Evolutionary conservation across 2,113 vertebrate genomes (phyloP).

Genomic region (Sander lucioperca): DNA sequence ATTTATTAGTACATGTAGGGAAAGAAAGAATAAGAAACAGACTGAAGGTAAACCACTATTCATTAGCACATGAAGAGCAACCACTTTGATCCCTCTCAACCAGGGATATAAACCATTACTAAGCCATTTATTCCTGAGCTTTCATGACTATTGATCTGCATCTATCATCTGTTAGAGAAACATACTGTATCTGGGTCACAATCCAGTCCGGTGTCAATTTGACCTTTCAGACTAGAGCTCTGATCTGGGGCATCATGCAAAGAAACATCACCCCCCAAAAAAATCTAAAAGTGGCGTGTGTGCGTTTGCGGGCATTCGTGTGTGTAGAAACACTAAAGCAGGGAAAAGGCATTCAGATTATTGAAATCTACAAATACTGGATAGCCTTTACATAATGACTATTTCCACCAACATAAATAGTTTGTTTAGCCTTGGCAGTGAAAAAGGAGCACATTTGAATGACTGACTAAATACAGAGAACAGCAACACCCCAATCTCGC

Average conservation of each 20-base stretch:
- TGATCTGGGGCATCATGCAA: constrained; percentile 3
- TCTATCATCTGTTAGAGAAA: constrained; percentile 32
- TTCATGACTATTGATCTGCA: constrained; percentile 59
- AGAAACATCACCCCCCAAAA: not conserved
- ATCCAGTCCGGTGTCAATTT: constrained; percentile 27
- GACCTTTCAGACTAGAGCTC: constrained; percentile 21
- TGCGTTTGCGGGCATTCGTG: not conserved
- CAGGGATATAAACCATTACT: constrained; percentile 15
- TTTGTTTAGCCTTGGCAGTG: constrained; percentile 8
- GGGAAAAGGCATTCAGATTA: not conserved
- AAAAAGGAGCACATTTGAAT: constrained; percentile 5
- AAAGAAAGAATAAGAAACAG: not conserved
- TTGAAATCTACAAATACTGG: not conserved
- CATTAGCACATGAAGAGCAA: constrained; percentile 18
- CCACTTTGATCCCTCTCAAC: constrained; percentile 10
- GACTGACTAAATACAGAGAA: constrained; percentile 1
- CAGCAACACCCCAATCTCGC: not conserved
- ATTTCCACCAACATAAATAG: not conserved
- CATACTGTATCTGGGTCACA: constrained; percentile 52
- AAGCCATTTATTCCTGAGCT: constrained; percentile 35
- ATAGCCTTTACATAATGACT: not conserved
- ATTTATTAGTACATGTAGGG: not conserved
- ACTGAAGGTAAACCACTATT: not conserved
- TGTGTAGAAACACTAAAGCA: not conserved
- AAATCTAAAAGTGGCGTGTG: not conserved